These are phyloP conservation scores for Talpa occidentalis DNA, from an alignment of 2,113 vertebrate species.

Conservation along the genomic window DNA sequence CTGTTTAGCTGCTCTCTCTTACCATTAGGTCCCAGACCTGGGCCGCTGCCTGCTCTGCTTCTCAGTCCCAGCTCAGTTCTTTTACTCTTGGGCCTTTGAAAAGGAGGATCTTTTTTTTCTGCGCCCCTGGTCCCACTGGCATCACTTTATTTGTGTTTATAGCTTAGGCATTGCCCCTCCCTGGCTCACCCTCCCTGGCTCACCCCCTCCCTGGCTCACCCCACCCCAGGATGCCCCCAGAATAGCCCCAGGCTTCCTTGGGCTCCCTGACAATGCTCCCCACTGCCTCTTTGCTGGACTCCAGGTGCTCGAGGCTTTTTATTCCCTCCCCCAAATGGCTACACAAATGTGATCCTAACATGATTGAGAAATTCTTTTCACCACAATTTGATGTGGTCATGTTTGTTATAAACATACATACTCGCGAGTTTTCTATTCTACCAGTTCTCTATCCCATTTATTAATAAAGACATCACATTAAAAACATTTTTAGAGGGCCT, in stretches of 20 bases:
- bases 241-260: background rate
- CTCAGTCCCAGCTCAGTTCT: background rate
- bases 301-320: background rate
- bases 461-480: background rate
- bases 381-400: background rate
- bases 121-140: background rate
- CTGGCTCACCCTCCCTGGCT: background rate
- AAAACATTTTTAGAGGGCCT: background rate
- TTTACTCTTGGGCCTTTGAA: background rate
- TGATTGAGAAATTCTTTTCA: background rate
- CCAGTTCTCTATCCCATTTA: background rate
- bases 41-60: background rate
- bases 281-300: background rate
- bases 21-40: background rate
- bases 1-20: background rate
- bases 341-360: background rate
- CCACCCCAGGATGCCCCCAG: background rate
- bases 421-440: slow-evolving; percentile 12
- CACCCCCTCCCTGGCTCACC: background rate
- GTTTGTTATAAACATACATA: background rate
- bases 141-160: background rate
- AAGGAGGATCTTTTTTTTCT: background rate
- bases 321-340: background rate
- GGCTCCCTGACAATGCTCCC: background rate
- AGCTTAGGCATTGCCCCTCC: background rate